Base-by-base conservation (phyloP, 2,797 vertebrate species). In the Botia almorhae region DNA sequence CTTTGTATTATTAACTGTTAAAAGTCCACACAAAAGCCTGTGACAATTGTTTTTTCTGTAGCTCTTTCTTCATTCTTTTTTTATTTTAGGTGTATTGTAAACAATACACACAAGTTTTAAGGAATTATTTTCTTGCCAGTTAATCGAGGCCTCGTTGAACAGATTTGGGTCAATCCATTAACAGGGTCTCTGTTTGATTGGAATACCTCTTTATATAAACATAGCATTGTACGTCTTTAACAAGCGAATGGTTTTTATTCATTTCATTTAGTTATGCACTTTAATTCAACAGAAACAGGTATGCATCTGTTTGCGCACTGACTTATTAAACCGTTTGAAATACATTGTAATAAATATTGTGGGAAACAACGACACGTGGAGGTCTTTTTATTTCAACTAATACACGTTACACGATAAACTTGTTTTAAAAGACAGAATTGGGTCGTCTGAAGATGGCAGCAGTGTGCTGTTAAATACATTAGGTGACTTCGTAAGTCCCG, bases 381-480 rank as follows among this genome's bases (percentile, higher is more conserved):
- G 17, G 12, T 64, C 17, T n/a, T 4, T 36, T 64, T 16, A n/a
- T n/a, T n/a, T 53, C 11, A 64, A 5, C 7, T 8, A 43, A 43
- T 8, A 43, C 7, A 43, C 39, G 16, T 56, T 61, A 7, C 1
- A 21, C 29, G 16, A 26, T 13, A 23, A 33, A 48, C 4, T 8
- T 43, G 39, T 43, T 43, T 43, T 39, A 8, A 29, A 23, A 11
- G 10, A 12, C 21, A 12, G 21, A 2, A 17, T 33, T 2, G 2
- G 14, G n/a, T 53, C 14, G 16, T 36, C 85, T 63, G 43, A 0
- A 70, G 83, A 8, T 51, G 83, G 82, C 61, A 82, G 61, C 21
- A 63, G 39, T 4, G 69, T 16, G 3, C 61, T 19, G 4, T 16
- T 0, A 14, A 61, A 60, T 11, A 1, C 65, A 0, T 1, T 19